Conservation (phyloP, 1,140 invertebrate genomes). For the Leptoteleia sp. region DNA sequence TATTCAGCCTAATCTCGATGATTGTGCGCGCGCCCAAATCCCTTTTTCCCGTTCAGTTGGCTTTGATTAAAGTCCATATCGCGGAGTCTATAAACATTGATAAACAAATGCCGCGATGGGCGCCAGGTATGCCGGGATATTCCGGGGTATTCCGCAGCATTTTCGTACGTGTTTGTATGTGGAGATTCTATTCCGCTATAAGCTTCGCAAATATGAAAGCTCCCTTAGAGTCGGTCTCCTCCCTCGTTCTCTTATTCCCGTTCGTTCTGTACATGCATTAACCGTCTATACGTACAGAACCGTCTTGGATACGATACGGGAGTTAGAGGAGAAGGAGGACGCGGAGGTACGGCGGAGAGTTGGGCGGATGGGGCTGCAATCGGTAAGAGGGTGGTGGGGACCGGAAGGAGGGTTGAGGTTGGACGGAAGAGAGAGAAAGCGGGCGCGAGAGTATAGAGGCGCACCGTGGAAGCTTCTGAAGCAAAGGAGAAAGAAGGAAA, state of each 20-base stretch:
- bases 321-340: slow-evolving; percentile 70
- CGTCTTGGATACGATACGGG: slow-evolving; percentile 76
- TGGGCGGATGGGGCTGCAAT: slow-evolving; percentile 68
- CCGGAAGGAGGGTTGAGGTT: slow-evolving; percentile 68
- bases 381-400: slow-evolving; percentile 67
- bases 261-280: slow-evolving; percentile 69
- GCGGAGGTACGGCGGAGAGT: slow-evolving; percentile 67
- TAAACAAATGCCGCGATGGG: slow-evolving; percentile 27
- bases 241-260: slow-evolving; percentile 66
- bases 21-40: too few relatives aligned
- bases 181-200: slow-evolving; percentile 42
- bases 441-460: slow-evolving; percentile 45
- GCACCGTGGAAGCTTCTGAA: slow-evolving; percentile 57
- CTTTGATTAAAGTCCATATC: too few relatives aligned
- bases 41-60: too few relatives aligned
- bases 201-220: slow-evolving; percentile 64
- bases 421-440: slow-evolving; percentile 71
- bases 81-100: too few relatives aligned
- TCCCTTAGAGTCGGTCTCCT: slow-evolving; percentile 58
- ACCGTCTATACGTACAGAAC: slow-evolving; percentile 71
- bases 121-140: slow-evolving; percentile 9
- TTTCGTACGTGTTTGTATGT: slow-evolving; percentile 32
- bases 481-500: slow-evolving; percentile 64
- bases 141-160: slow-evolving; percentile 18
- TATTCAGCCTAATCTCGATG: slow-evolving; percentile 24